Evolutionary conservation across 2,888 invertebrate species (phyloP), one percentile per base, ranked within the genome.

Genomic region (Xestia sexstrigata): DNA sequence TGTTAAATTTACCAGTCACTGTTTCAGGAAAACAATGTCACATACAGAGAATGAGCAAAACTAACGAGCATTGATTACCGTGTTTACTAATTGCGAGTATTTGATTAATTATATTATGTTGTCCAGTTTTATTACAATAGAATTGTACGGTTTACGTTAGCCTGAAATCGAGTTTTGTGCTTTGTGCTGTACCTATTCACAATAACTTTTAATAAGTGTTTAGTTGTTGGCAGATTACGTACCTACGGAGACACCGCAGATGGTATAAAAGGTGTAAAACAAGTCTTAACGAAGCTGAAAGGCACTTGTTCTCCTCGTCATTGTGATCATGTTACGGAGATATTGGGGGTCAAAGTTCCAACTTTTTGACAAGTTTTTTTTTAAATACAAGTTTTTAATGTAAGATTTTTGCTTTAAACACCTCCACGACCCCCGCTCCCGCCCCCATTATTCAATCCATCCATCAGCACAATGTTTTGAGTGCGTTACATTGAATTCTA

Each of bases 71-170:
- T 42, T 65, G n/a, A 65, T 65, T 26, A 65, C 65, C n/a, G n/a
- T 65, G 15, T 65, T n/a, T 42, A 42, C 15, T n/a, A 20, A 42
- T 65, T n/a, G n/a, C n/a, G 8, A 42, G 42, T 42, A 17, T 17
- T 17, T 30, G 1, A 26, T 58, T 58, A 15, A 30, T 30, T 60
- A 60, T 60, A 58, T 58, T 60, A 58, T 60, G 35, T 20, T 62
- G 30, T 35, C 9, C 20, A 30, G 30, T 0, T 30, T 60, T 62
- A 62, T 62, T 62, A 62, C 60, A 62, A 62, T 20, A 62, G 20
- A 62, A 62, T 62, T 9, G 20, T 65, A 65, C 42, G 15, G n/a
- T 65, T 65, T 65, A n/a, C 65, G 39, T 65, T 42, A 65, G n/a
- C n/a, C n/a, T 15, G 4, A 23, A 42, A 65, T 13, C 7, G 7